Base-by-base conservation (phyloP, 2,797 vertebrate species). In the Danio aesculapii region DNA sequence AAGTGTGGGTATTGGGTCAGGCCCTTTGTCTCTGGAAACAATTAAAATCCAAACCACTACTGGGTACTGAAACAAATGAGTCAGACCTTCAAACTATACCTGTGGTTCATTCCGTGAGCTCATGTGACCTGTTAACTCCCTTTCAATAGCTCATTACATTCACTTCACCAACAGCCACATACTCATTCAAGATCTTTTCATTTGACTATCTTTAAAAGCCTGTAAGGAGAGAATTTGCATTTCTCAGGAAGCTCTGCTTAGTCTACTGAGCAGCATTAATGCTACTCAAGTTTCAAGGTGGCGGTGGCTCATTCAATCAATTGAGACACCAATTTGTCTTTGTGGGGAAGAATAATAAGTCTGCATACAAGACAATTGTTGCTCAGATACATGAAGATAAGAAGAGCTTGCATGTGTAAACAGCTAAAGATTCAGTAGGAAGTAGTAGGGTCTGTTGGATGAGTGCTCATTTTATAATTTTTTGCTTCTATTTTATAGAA, bases 141-240 rank as follows among this genome's bases (percentile, higher is more conserved):
- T 59, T 14, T 69, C 2, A 61, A 44, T 43, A 41, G 66, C 16
- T n/a, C 17, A 53, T 62, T 71, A 61, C 8, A 61, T 12, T 62
- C 8, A 12, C 12, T 61, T 17, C 5, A 16, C n/a, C 9, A 17
- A 66, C 62, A 7, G 58, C 21, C 13, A 43, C 39, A 52, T 7
- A n/a, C 57, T 6, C 14, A 17, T 16, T 83, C 11, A 67, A 59
- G 68, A 12, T 55, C 41, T 46, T 62, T 43, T 21, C 1, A 69
- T 75, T 74, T 3, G 39, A 47, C 70, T 79, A 43, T 41, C n/a
- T 13, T 16, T 19, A 50, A 70, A 70, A 79, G 6, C 57, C 17
- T 6, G 8, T 8, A 17, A 61, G 0, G 3, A 43, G 16, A 59
- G 8, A 69, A 61, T 49, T 17, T 57, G 52, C 46, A 52, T 61